Conservation (phyloP, 1,140 invertebrate genomes). For the Phortica variegata region DNA sequence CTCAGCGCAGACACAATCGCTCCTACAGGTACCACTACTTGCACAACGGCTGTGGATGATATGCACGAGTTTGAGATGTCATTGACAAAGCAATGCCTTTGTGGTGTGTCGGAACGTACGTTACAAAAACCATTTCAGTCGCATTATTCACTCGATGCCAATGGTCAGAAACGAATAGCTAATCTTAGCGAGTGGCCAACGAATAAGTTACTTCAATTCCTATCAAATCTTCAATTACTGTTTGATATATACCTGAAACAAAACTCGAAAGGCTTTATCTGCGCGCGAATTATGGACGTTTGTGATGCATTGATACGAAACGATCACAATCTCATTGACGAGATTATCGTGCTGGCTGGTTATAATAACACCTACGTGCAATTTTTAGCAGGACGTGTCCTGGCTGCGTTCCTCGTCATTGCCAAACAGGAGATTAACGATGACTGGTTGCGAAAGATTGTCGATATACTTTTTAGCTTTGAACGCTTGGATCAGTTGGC, state of each 20-base stretch:
- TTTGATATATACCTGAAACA: conserved; percentile 84
- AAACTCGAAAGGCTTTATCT: conserved; percentile 76
- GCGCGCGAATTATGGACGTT: conserved; percentile 73
- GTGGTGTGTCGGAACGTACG: conserved; percentile 70
- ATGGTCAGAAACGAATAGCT: conserved; percentile 60
- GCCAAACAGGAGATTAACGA: conserved; percentile 77
- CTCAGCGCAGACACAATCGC: conserved; percentile 16
- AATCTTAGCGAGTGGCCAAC: conserved; percentile 70
- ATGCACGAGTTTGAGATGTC: conserved; percentile 62
- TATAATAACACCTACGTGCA: conserved; percentile 78
- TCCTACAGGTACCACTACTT: conserved; percentile 23
- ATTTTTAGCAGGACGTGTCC: conserved; percentile 74
- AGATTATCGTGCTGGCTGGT: conserved; percentile 76
- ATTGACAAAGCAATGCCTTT: conserved; percentile 73
- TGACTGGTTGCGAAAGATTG: conserved; percentile 74
- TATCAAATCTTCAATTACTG: conserved; percentile 78
- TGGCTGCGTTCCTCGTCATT: conserved; percentile 80
- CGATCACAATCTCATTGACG: conserved; percentile 78
- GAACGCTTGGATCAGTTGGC: conserved; percentile 62
- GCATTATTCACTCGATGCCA: conserved; percentile 60
- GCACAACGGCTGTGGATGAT: conserved; percentile 32
- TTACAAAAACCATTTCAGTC: conserved; percentile 70
- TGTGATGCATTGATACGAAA: conserved; percentile 78
- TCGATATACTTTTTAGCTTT: conserved; percentile 66
- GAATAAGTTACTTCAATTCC: conserved; percentile 71